phyloP scores from a whole-genome alignment of 1,140 invertebrate species.

The Polypedilum vanderplanki region DNA sequence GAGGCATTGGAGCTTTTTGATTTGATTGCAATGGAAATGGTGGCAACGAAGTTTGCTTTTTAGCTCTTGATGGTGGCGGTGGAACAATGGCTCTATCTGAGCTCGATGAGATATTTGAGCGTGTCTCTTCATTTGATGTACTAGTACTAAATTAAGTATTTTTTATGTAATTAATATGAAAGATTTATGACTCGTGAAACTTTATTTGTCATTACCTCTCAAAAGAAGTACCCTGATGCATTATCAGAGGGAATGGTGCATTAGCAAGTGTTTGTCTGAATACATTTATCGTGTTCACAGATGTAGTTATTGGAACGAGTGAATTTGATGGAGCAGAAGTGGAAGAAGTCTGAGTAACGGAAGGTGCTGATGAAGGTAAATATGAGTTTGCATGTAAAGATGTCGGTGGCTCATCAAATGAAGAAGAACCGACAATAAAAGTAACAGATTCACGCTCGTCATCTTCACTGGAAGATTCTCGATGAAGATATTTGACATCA shows the following conservation, averaged over 20 bases:
- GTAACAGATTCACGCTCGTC: constrained; percentile 5
- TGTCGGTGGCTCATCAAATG: background rate
- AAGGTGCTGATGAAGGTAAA: too few relatives aligned
- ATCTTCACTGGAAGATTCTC: background rate
- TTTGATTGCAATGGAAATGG: background rate
- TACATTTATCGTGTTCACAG: background rate
- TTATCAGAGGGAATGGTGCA: background rate
- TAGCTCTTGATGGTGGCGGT: background rate
- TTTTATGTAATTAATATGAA: background rate
- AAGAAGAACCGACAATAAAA: background rate
- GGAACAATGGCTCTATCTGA: constrained; percentile 24
- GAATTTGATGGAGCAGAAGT: background rate
- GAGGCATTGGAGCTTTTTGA: constrained; percentile 29
- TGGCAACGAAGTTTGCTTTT: background rate
- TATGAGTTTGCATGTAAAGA: background rate
- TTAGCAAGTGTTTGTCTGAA: background rate
- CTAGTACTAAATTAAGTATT: constrained; percentile 1
- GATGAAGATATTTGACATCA: background rate
- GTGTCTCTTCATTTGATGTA: constrained; percentile 29
- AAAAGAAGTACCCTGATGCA: constrained; percentile 22
- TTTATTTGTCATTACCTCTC: background rate
- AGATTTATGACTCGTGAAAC: background rate
- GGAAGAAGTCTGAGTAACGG: background rate
- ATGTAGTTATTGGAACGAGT: background rate
- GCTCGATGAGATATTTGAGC: constrained; percentile 10